Conservation (phyloP, 1,140 invertebrate genomes). For the Acromyrmex echinatior region DNA sequence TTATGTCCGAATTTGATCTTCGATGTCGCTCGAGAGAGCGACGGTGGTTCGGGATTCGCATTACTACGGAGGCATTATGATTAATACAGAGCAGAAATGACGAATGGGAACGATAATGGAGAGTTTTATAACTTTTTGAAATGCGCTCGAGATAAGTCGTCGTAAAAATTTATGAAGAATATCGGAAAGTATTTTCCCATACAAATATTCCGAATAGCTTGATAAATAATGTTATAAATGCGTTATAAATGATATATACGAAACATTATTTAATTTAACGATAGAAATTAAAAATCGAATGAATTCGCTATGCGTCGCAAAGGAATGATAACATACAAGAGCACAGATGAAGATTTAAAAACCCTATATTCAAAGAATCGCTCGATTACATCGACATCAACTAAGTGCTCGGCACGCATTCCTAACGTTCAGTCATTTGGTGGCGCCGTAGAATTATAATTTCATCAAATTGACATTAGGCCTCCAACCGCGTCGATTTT, state of each 20-base stretch:
- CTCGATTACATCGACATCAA: conserved; percentile 81
- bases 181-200: conserved; percentile 24
- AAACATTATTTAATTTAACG: neutral
- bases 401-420: conserved; percentile 39
- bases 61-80: conserved; percentile 26
- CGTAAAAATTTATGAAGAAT: conserved; percentile 44
- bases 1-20: conserved; percentile 58
- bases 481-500: conserved; percentile 55
- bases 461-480: conserved; percentile 79
- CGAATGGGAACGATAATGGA: conserved; percentile 57
- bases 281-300: neutral
- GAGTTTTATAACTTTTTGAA: conserved; percentile 59
- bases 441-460: conserved; percentile 77
- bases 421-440: conserved; percentile 74
- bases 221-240: neutral
- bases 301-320: neutral
- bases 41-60: conserved; percentile 21
- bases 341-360: conserved; percentile 38
- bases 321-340: too few species aligned
- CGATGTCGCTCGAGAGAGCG: conserved; percentile 40
- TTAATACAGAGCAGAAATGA: conserved; percentile 60
- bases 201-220: neutral
- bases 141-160: conserved; percentile 5
- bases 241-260: neutral
- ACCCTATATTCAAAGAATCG: conserved; percentile 72